phyloP scores from a whole-genome alignment of 2,113 vertebrate genomes.

The Austrofundulus limnaeus region DNA sequence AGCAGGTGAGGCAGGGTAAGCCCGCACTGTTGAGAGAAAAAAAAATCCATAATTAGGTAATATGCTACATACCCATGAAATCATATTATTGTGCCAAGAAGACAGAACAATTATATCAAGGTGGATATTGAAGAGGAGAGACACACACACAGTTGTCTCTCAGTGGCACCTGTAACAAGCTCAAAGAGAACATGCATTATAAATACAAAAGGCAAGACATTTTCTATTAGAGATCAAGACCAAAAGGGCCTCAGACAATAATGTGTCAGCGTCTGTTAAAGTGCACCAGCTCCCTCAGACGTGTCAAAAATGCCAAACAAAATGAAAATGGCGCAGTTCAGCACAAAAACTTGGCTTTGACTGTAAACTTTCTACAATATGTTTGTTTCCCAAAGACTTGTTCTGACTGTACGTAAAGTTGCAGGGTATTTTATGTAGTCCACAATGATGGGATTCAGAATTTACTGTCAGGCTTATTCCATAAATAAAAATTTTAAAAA shows the following conservation, averaged over 20 bases:
- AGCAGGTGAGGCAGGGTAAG: slow-evolving; percentile 52
- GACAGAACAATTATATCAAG: slow-evolving; percentile 53
- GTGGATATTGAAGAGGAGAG: slow-evolving; percentile 60
- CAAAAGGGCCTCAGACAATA: slow-evolving; percentile 70
- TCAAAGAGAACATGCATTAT: slow-evolving; percentile 74
- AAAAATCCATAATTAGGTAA: slow-evolving; percentile 61
- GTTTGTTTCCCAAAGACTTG: slow-evolving; percentile 45
- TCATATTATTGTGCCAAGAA: slow-evolving; percentile 34
- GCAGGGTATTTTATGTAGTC: too few species aligned
- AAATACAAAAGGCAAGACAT: slow-evolving; percentile 76
- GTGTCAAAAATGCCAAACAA: slow-evolving; percentile 71
- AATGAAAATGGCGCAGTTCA: slow-evolving; percentile 72
- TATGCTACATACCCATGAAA: slow-evolving; percentile 36
- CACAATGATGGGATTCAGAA: too few species aligned
- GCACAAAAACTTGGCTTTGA: slow-evolving; percentile 58
- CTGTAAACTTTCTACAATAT: slow-evolving; percentile 61
- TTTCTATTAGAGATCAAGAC: slow-evolving; percentile 77
- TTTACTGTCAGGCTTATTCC: too few species aligned
- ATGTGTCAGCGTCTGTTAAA: slow-evolving; percentile 76
- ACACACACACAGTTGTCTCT: slow-evolving; percentile 54
- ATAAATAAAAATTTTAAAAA: too few species aligned
- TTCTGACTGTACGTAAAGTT: too few species aligned
- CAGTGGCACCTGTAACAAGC: slow-evolving; percentile 73
- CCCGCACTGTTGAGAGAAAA: slow-evolving; percentile 33
- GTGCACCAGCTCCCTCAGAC: slow-evolving; percentile 68